Conservation (phyloP, 2,113 vertebrate species). For the Melanerpes aurifrons region DNA sequence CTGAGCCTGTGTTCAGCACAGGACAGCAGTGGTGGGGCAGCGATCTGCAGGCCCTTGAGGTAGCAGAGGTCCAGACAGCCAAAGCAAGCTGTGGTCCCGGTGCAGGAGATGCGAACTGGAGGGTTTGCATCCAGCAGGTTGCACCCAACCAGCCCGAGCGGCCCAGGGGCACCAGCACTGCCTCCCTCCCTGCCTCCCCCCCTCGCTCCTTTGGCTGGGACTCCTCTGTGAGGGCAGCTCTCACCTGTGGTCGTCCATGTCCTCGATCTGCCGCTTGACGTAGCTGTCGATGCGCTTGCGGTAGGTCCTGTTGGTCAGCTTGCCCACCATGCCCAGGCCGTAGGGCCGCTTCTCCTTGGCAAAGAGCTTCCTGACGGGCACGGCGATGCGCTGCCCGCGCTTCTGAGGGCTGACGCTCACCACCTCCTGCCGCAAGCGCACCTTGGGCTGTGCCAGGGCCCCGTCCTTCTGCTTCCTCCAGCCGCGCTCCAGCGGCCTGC, state of each 20-base stretch:
- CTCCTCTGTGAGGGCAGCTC: fast-evolving
- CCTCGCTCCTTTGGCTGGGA: fast-evolving
- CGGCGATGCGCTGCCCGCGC: constrained; percentile 91
- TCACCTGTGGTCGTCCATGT: constrained; percentile 98
- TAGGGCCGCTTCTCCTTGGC: constrained; percentile 95
- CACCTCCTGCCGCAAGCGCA: constrained; percentile 95
- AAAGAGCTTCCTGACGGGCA: constrained; percentile 95
- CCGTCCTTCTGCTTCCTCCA: constrained; percentile 97
- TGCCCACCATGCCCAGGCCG: constrained; percentile 96
- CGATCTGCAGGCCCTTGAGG: background rate
- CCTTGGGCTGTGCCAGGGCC: constrained; percentile 84
- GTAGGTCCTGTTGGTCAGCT: constrained; percentile 97
- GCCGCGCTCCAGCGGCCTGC: constrained; percentile 92
- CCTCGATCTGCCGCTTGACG: constrained; percentile 95
- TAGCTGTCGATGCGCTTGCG: constrained; percentile 98
- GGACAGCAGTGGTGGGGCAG: background rate
- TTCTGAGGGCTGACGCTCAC: constrained; percentile 89
- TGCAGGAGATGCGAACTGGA: background rate
- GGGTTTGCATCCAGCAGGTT: background rate
- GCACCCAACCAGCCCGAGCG: background rate
- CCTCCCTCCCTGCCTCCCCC: fast-evolving
- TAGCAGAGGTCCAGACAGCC: background rate
- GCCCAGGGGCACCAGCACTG: background rate
- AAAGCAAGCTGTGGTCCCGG: fast-evolving
- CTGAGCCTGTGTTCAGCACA: background rate